Percentiles rank a stretch among this genome's conserved stretches.
Conservation (phyloP, 2,113 vertebrate species). For the Apeltes quadracus region DNA sequence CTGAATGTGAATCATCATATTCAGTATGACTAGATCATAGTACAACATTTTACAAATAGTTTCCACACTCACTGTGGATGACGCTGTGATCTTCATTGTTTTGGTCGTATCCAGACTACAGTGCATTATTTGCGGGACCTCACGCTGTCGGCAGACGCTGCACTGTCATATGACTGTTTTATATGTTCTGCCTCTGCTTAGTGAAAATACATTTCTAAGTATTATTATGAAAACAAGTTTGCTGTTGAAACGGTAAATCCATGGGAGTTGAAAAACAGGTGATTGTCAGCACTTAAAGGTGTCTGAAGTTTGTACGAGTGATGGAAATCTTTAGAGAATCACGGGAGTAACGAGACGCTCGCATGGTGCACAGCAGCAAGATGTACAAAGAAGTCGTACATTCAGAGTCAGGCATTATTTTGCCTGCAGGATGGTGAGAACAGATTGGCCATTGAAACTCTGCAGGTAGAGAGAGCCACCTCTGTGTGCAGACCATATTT, state of each 20-base stretch:
- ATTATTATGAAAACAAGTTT: neutral
- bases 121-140: conserved; percentile 20
- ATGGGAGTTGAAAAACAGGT: neutral
- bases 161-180: conserved; percentile 11
- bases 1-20: conserved; percentile 42
- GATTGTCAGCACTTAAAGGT: neutral
- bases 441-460: too few relatives aligned
- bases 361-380: too few relatives aligned
- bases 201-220: neutral
- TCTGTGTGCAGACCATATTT: too few relatives aligned
- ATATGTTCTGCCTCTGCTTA: neutral
- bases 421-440: too few relatives aligned
- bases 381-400: too few relatives aligned
- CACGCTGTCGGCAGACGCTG: conserved; percentile 6
- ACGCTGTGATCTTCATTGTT: conserved; percentile 19
- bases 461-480: too few relatives aligned
- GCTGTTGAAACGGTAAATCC: neutral
- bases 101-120: conserved; percentile 1
- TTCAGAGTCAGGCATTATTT: too few relatives aligned
- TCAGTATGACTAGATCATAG: conserved; percentile 14
- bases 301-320: neutral
- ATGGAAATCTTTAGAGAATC: neutral
- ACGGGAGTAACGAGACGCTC: too few relatives aligned
- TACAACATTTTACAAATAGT: conserved; percentile 1
- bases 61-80: conserved; percentile 8